Base-by-base conservation (phyloP, 2,797 vertebrate genomes). In the Sebastes reedi region DNA sequence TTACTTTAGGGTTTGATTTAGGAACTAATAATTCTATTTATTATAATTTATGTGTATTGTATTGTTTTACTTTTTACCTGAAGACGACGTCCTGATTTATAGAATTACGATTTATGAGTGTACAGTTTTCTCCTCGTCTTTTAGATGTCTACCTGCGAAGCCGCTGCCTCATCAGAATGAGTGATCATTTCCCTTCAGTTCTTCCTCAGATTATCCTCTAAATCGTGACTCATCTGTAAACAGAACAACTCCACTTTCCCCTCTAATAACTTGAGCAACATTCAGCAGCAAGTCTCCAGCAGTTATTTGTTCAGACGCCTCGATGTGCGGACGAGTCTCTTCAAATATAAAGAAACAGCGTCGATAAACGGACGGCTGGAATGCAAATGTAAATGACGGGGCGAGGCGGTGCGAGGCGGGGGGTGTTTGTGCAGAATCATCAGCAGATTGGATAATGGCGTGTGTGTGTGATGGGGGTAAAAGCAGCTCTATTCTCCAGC, bases 401-500 rank as follows among this genome's bases (percentile, higher is more conserved):
- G 27, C 8, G 27, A 18, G 39, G 6, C 0, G 8, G 14, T 8
- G 16, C 13, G 56, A 42, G 42, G 7, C 10, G 16, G 2, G 61
- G n/a, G n/a, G 34, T 42, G 58, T 72, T 34, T 54, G 62, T 55
- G 72, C 22, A n/a, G 27, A 20, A 42, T 81, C 72, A 56, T 78
- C 66, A 78, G 71, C 55, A 64, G 61, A 66, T 42, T 61, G 70
- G 77, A 67, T 65, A 29, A 58, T 24, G 3, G 34, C 59, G 62
- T 2, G 36, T 8, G 54, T 18, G 61, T 50, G 60, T 10, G 68
- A 24, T 46, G 11, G 59, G 66, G 24, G 75, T 65, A 42, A 65
- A 67, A 76, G 64, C 70, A 66, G 80, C 71, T 81, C 58, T 79
- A 50, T 68, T 87, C 79, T 85, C 67, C 83, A 84, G 76, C 84